Base-by-base conservation (phyloP, 1,140 invertebrate species). In the Oppia nitens region DNA sequence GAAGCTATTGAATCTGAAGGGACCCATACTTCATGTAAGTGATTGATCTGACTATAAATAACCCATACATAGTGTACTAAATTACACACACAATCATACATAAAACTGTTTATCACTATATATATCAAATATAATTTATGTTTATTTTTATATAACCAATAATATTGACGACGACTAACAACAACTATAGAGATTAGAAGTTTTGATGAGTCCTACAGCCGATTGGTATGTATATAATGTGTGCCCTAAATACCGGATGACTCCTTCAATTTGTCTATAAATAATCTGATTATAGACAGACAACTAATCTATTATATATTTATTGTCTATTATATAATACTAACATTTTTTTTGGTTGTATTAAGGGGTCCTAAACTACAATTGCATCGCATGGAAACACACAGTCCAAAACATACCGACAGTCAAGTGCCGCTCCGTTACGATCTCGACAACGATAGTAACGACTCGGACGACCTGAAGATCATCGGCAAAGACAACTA, bases 161-260 rank as follows among this genome's bases (percentile, higher is more conserved):
- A n/a, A n/a, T n/a, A n/a, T n/a, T n/a, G n/a, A n/a, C n/a, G 14
- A 24, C 20, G 51, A 2, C 24, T 25, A 23, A 23, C 21, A 52
- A 55, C 47, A 47, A 53, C 58, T 60, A 20, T 67, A 79, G 76
- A 74, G 75, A 65, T 74, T 77, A 11, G 73, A 74, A 20, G 72
- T 75, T 27, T 70, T 82, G 17, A 64, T 79, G 1, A 76, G 80
- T 32, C 81, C 81, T 0, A 81, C 78, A 1, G 71, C 76, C 0
- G 77, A 81, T 49, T 83, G 81, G 81, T 65, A 64, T 2, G 32
- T 40, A 9, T 17, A 40, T 17, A 40, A 9, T 9, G 32, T 40
- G 6, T 9, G 6, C 32, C 17, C 32, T 40, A 40, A 9, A 9
- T 17, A 40, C 6, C 32, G 17, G 17, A 40, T 40, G 17, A 40